Conservation (phyloP, 2,113 vertebrate species). For the Cynoglossus semilaevis region DNA sequence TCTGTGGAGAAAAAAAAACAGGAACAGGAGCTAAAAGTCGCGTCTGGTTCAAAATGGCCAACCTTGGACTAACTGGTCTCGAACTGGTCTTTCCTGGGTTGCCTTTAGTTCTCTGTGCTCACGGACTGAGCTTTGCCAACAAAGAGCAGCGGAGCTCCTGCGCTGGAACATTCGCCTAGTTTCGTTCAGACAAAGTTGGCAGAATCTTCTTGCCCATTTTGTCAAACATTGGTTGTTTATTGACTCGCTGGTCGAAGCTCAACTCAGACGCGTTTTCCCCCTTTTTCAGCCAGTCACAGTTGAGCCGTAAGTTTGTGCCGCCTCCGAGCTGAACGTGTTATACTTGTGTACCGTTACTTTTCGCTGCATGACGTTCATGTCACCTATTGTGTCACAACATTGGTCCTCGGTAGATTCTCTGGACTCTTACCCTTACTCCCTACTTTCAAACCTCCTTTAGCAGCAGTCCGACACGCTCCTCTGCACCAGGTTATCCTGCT, state of each 20-base stretch:
- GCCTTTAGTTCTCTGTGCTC: neutral
- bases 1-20: slow-evolving; percentile 22
- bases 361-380: neutral
- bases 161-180: slow-evolving; percentile 5
- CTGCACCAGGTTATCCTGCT: neutral
- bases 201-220: slow-evolving; percentile 26
- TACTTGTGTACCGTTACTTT: neutral
- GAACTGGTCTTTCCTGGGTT: neutral
- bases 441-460: neutral
- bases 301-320: neutral
- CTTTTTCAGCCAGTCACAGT: neutral
- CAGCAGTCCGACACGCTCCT: neutral
- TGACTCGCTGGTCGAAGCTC: slow-evolving; percentile 2
- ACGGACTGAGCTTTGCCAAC: slow-evolving; percentile 13
- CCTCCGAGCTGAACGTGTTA: neutral
- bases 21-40: slow-evolving; percentile 35
- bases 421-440: neutral
- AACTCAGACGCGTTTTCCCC: neutral
- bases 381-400: neutral
- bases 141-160: slow-evolving; percentile 7
- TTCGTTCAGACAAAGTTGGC: slow-evolving; percentile 55
- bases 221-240: slow-evolving; percentile 16
- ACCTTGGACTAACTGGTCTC: neutral
- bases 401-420: no score
- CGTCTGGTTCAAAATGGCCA: neutral